Conservation (phyloP, 37 sponge, comb jelly and placozoan species). For the Eunapius fragilis region DNA sequence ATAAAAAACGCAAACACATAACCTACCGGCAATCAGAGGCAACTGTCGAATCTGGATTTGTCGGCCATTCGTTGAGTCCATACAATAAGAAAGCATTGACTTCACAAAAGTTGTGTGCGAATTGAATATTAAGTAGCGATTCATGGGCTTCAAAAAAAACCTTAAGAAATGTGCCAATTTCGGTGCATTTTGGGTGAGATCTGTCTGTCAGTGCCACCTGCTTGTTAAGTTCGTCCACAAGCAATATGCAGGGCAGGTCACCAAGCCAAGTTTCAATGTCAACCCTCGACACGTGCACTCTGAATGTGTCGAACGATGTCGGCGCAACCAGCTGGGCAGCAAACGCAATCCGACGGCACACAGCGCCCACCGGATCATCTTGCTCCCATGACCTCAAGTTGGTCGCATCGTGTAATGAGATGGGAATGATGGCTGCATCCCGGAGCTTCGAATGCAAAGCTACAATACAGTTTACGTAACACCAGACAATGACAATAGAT, state of each 20-base stretch:
- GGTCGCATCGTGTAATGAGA: not conserved
- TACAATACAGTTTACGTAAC: no score
- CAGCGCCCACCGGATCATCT: not conserved
- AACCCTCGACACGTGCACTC: not conserved
- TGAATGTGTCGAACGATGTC: not conserved
- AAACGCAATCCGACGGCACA: not conserved
- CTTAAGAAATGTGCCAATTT: not conserved
- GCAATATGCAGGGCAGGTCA: not conserved
- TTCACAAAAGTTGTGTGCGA: not conserved
- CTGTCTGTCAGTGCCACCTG: not conserved
- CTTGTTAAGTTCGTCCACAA: not conserved
- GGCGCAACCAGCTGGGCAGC: not conserved
- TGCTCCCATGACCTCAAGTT: not conserved
- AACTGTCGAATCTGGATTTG: no score
- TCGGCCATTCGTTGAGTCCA: not conserved
- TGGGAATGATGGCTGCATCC: not conserved
- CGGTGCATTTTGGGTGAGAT: not conserved
- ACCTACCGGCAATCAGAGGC: no score
- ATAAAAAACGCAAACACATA: no score
- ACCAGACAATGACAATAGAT: no score
- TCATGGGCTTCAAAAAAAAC: not conserved
- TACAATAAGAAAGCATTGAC: not conserved
- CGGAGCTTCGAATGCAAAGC: not conserved
- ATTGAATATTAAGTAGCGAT: not conserved
- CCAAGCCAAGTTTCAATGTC: not conserved